A percentile compares a stretch with the other conserved stretches of the same genome.
Evolutionary conservation across 2,888 invertebrate species (phyloP).

Genomic region (Xestia ashworthii): DNA sequence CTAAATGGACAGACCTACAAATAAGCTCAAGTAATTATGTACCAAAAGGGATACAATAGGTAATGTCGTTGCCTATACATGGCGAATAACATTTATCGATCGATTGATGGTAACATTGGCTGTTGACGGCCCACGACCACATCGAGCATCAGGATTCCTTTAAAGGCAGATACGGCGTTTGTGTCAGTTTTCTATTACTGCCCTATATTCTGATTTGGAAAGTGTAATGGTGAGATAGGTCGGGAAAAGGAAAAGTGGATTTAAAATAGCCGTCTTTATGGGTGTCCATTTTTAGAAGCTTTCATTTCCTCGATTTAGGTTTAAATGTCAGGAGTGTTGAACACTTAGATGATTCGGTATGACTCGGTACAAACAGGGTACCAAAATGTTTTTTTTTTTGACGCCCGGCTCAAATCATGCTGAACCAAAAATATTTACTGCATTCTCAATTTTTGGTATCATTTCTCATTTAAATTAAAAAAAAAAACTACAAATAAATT

Average conservation of each 20-base stretch:
- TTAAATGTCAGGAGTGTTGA: background rate
- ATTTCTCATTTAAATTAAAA: background rate
- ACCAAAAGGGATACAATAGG: constrained; percentile 62
- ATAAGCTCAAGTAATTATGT: constrained; percentile 61
- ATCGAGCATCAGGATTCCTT: constrained; percentile 59
- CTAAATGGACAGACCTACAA: constrained; percentile 56
- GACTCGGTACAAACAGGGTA: too few species aligned
- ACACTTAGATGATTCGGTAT: background rate
- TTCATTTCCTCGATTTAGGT: background rate
- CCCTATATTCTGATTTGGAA: constrained; percentile 58
- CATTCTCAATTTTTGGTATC: background rate
- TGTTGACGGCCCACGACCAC: constrained; percentile 58
- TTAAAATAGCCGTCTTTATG: constrained; percentile 23
- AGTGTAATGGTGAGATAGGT: constrained; percentile 41
- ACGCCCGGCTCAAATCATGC: background rate
- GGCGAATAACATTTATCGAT: constrained; percentile 61
- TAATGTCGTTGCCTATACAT: constrained; percentile 51
- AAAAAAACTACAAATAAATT: background rate
- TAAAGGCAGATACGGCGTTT: constrained; percentile 51
- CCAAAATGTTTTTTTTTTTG: background rate
- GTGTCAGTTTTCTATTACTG: constrained; percentile 57
- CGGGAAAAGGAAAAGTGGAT: constrained; percentile 41
- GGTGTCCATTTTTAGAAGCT: background rate
- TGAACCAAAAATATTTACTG: background rate
- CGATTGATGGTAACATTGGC: constrained; percentile 63